Evolutionary conservation across 2,797 vertebrate species (phyloP), one percentile per base, ranked within the genome.

Genomic region (Buceros bicornis): DNA sequence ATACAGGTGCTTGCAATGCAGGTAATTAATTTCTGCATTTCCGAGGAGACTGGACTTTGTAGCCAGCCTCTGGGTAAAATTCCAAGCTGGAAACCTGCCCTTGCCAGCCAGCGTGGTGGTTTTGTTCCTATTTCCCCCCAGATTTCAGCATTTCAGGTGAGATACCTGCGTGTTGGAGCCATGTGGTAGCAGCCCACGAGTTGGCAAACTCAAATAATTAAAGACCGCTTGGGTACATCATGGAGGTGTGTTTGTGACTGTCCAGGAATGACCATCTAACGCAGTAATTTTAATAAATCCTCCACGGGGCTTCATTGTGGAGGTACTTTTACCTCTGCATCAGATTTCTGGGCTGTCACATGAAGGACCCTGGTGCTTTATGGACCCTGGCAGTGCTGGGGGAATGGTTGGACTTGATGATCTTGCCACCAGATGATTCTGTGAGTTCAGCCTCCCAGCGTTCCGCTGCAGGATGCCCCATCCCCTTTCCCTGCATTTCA

Each of bases 281-380:
- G 33, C 17, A 37, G 35, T 7, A 7, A 33, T 73, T 65, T 45
- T 20, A 58, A 40, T 48, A 21, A 48, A 48, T 48, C 18, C 47
- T 48, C 21, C 19, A 21, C 21, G 47, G 47, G 47, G 47, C 47
- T 48, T 48, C 7, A 6, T 45, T 18, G 40, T 7, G 4, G 40
- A 54, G n/a, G 20, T 7, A 2, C 33, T 37, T 0, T 10, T n/a
- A 2, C 2, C 37, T 26, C 56, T 33, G n/a, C 8, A 42, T 17
- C 48, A 25, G 13, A 29, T 53, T 80, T 65, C 19, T 40, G 86
- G 12, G 51, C 33, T 57, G 14, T 10, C 19, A 1, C 37, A 40
- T 40, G 37, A 40, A 12, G 37, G 37, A 12, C 37, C 37, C 12
- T 40, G 37, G 37, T 40, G 37, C 37, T 40, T 40, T 40, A 40